Conservation (phyloP, 2,888 invertebrate genomes). For the Pterobdella sp. region DNA sequence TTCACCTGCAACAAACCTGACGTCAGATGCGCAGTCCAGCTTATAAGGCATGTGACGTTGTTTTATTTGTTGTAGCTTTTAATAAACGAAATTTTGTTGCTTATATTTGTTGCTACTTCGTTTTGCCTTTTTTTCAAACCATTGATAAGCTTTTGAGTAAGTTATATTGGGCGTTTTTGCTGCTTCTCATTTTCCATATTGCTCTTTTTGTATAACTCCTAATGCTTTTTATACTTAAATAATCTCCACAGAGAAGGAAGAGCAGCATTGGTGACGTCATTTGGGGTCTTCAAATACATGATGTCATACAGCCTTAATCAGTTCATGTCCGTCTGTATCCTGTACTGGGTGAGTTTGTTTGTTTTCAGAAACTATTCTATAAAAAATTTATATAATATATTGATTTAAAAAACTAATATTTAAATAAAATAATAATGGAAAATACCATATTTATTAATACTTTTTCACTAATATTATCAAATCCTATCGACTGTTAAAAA, state of each 20-base stretch:
- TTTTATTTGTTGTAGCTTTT: not conserved
- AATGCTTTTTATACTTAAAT: not conserved
- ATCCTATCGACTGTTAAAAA: no score
- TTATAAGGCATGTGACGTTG: no score
- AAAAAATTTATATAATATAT: no score
- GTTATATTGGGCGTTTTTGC: not conserved
- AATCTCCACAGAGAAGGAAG: constrained; percentile 54
- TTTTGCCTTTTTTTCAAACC: not conserved
- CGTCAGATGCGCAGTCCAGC: constrained; percentile 73
- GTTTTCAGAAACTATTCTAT: no score
- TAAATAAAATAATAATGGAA: no score
- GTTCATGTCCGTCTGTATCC: constrained; percentile 58
- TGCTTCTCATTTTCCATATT: not conserved
- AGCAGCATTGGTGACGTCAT: constrained; percentile 77
- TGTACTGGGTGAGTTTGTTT: constrained; percentile 57
- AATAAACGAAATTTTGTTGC: not conserved
- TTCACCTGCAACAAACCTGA: constrained; percentile 80
- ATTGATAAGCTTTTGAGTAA: not conserved
- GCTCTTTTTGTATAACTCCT: not conserved
- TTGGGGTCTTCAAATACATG: constrained; percentile 85
- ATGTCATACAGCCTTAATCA: constrained; percentile 80
- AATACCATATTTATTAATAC: no score
- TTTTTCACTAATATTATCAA: no score
- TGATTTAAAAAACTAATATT: no score
- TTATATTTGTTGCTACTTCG: no score